These are phyloP conservation scores for Eurypyga helias DNA, from an alignment of 2,113 vertebrate species.

Conservation along the genomic window DNA sequence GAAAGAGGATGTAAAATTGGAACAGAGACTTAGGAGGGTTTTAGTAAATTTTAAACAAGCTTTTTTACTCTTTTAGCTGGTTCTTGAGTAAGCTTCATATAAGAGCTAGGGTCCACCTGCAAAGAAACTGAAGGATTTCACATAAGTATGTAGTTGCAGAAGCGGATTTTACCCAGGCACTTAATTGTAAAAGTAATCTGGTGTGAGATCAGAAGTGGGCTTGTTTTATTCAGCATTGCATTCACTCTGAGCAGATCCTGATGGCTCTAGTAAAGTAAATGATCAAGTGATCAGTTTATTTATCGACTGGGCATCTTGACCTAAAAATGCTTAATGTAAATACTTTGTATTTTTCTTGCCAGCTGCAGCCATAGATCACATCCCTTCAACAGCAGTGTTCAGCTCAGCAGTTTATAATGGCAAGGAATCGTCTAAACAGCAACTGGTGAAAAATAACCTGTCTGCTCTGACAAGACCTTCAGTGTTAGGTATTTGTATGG, in stretches of 20 bases:
- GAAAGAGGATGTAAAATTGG: background rate
- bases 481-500: conserved; percentile 75
- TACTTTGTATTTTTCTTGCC: background rate
- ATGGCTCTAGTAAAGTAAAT: background rate
- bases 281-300: background rate
- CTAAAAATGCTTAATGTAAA: background rate
- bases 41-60: background rate
- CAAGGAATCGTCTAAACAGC: conserved; percentile 80
- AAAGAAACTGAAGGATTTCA: background rate
- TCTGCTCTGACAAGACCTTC: conserved; percentile 75
- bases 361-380: conserved; percentile 72
- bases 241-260: background rate
- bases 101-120: background rate
- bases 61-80: background rate
- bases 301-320: background rate
- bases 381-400: conserved; percentile 44
- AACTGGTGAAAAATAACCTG: conserved; percentile 69
- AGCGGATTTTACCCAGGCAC: background rate
- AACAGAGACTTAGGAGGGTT: background rate
- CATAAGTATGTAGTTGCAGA: background rate
- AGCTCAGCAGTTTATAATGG: conserved; percentile 79
- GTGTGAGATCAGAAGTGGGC: background rate
- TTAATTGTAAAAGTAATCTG: background rate
- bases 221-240: background rate
- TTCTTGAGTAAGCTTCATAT: background rate